Base-by-base conservation (phyloP, 2,888 invertebrate genomes). In the Protonemura montana region DNA sequence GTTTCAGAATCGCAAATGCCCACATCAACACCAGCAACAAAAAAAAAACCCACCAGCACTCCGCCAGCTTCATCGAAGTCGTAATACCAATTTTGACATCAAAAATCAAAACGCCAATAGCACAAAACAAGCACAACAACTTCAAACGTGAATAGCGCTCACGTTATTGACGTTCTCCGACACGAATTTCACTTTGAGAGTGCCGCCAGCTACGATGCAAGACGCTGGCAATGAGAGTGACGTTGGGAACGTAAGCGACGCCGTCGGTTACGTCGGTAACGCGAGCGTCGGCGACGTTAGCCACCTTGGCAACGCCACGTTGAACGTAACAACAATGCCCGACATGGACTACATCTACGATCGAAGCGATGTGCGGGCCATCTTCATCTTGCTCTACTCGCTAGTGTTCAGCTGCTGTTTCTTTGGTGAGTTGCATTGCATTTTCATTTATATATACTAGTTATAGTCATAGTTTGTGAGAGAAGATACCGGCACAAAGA, bases 401-500 rank as follows among this genome's bases (percentile, higher is more conserved):
- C 91, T 96, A 88, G 96, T 96, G 27, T 96, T 96, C 91, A 95
- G 96, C 91, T 95, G 95, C 89, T 96, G 96, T 90, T 96, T 96
- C 91, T 95, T 96, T 90, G 96, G 96, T 96, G 91, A 96, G 96
- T 94, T 1, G 0, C 59, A 59, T 59, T 10, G 21, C 6, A n/a
- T n/a, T n/a, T n/a, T n/a, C n/a, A n/a, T n/a, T n/a, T n/a, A n/a
- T n/a, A n/a, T n/a, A n/a, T n/a, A n/a, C n/a, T n/a, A n/a, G n/a
- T n/a, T n/a, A n/a, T n/a, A n/a, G n/a, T n/a, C n/a, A n/a, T n/a
- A n/a, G n/a, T n/a, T n/a, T n/a, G n/a, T n/a, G n/a, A n/a, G n/a
- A n/a, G n/a, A n/a, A n/a, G n/a, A n/a, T n/a, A n/a, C n/a, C n/a
- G n/a, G n/a, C n/a, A n/a, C n/a, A n/a, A n/a, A n/a, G n/a, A n/a